Conservation (phyloP, 2,888 invertebrate species). For the Hydriomena furcata region DNA sequence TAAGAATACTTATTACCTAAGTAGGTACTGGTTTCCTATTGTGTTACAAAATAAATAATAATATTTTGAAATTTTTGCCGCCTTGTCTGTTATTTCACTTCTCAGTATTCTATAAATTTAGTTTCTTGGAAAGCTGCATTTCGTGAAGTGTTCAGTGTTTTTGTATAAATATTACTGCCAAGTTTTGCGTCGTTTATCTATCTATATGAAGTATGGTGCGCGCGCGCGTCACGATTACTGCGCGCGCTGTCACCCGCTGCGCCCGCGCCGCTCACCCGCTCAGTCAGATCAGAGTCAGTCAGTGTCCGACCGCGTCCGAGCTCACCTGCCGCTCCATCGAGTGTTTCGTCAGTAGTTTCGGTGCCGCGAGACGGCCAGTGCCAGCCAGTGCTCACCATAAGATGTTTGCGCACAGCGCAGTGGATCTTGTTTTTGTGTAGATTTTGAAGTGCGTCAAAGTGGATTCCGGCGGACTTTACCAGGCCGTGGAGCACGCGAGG, state of each 20-base stretch:
- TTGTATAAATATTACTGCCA: slow-evolving; percentile 52
- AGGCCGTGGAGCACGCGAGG: slow-evolving; percentile 79
- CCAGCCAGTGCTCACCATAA: slow-evolving; percentile 61
- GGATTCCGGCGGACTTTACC: slow-evolving; percentile 80
- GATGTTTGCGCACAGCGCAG: slow-evolving; percentile 74
- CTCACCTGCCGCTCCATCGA: slow-evolving; percentile 56
- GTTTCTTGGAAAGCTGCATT: slow-evolving; percentile 56
- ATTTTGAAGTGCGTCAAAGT: slow-evolving; percentile 74
- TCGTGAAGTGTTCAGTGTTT: slow-evolving; percentile 40
- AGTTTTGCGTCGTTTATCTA: slow-evolving; percentile 48
- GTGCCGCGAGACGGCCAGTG: slow-evolving; percentile 63
- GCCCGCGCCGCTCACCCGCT: slow-evolving; percentile 40
- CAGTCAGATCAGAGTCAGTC: no score
- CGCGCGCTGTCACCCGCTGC: slow-evolving; percentile 24
- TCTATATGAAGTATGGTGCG: slow-evolving; percentile 38
- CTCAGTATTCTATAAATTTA: slow-evolving; percentile 39
- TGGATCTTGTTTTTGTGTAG: slow-evolving; percentile 71
- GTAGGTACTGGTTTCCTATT: no score
- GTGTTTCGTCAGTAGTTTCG: slow-evolving; percentile 49
- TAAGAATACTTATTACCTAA: no score
- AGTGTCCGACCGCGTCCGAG: slow-evolving; percentile 69
- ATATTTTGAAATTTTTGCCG: slow-evolving; percentile 18
- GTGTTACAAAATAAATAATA: background rate
- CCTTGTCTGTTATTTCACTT: slow-evolving; percentile 35
- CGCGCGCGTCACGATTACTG: slow-evolving; percentile 33